phyloP scores from a whole-genome alignment of 2,113 vertebrate genomes.

The Nesoenas mayeri region DNA sequence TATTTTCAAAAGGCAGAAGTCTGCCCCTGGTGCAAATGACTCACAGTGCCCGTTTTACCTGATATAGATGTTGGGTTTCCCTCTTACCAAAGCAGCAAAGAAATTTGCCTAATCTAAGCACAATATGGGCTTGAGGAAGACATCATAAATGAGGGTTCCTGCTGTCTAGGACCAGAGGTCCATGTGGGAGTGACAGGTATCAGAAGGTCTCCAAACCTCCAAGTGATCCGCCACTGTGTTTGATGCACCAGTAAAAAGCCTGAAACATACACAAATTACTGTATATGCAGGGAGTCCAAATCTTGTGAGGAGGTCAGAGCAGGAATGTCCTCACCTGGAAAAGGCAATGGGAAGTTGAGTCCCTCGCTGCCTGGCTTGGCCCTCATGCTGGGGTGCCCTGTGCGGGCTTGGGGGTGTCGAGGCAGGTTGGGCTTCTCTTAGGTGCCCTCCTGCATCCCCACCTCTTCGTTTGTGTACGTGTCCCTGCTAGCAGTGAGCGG shows the following conservation, averaged over 20 bases:
- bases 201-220: not conserved
- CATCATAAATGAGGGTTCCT: not conserved
- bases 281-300: not conserved
- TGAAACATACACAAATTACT: not conserved
- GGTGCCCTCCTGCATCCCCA: not conserved
- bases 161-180: not conserved
- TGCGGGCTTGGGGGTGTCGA: rapidly evolving
- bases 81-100: not conserved
- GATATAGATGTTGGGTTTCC: not conserved
- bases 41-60: rapidly evolving
- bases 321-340: not conserved
- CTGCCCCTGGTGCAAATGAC: rapidly evolving
- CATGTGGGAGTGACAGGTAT: rapidly evolving
- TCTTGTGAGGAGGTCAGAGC: not conserved
- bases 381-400: not conserved
- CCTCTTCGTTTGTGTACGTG: rapidly evolving
- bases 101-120: not conserved
- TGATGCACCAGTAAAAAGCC: not conserved
- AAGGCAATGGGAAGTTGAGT: not conserved
- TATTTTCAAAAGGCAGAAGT: not conserved
- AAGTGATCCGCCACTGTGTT: rapidly evolving
- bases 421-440: not conserved
- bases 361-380: not conserved
- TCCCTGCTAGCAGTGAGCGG: not conserved
- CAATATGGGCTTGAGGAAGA: not conserved